These are phyloP conservation scores for Actinostola sp. DNA, from an alignment of 92 coral and sea anemone species.

Conservation along the genomic window DNA sequence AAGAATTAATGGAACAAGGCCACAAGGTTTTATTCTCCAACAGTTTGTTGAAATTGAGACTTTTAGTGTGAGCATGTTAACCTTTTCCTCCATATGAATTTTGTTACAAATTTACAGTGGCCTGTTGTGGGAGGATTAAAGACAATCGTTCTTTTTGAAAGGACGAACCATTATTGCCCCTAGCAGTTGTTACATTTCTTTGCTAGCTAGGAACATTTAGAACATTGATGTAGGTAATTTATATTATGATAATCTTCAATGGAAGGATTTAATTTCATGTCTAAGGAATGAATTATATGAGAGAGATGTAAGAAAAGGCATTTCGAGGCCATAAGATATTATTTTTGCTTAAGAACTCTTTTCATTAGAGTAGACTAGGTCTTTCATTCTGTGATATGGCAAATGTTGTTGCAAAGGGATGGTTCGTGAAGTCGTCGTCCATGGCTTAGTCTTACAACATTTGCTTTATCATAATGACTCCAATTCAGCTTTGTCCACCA, in stretches of 20 bases:
- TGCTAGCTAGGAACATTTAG: conserved; percentile 39
- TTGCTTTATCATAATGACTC: conserved; percentile 4
- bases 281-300: conserved; percentile 8
- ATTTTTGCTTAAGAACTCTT: conserved; percentile 24
- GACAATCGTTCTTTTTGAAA: background rate
- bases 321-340: conserved; percentile 22
- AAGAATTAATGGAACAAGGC: conserved; percentile 37
- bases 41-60: conserved; percentile 36
- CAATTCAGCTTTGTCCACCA: background rate
- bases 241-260: conserved; percentile 31
- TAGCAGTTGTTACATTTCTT: conserved; percentile 41
- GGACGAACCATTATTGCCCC: conserved; percentile 23
- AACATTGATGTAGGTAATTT: conserved; percentile 36
- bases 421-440: background rate
- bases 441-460: background rate
- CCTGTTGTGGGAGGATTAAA: background rate
- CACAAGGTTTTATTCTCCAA: conserved; percentile 36
- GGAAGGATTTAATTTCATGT: conserved; percentile 19
- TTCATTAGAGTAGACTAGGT: conserved; percentile 2
- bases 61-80: conserved; percentile 37
- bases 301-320: conserved; percentile 4
- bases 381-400: conserved; percentile 11
- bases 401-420: conserved; percentile 12
- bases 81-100: conserved; percentile 26
- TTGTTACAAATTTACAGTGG: conserved; percentile 31